Conservation (phyloP, 2,888 invertebrate genomes). For the Callyntrura guangdongensis region DNA sequence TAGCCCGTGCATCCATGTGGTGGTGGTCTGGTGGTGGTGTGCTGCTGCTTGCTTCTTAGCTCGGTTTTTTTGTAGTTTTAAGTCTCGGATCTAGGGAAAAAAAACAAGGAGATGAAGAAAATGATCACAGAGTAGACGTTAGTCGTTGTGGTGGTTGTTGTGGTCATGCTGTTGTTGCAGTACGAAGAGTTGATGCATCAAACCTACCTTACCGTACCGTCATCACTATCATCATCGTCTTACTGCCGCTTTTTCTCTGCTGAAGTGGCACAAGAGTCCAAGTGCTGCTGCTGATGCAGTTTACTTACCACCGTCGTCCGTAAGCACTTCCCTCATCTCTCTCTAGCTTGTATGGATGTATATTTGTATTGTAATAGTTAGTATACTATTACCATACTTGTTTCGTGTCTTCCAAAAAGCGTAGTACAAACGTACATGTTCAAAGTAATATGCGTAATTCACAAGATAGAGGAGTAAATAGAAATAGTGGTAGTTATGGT, state of each 20-base stretch:
- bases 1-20: conserved; percentile 64
- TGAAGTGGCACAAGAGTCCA: conserved; percentile 66
- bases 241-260: conserved; percentile 75
- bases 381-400: conserved; percentile 54
- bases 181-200: conserved; percentile 55
- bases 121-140: conserved; percentile 43
- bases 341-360: neutral
- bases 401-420: conserved; percentile 44
- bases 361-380: neutral
- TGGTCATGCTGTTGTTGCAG: conserved; percentile 61
- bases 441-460: conserved; percentile 48
- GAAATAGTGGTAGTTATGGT: conserved; percentile 72
- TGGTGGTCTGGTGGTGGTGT: neutral
- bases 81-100: conserved; percentile 37
- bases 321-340: conserved; percentile 43
- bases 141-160: conserved; percentile 62
- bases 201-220: conserved; percentile 68
- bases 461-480: conserved; percentile 65
- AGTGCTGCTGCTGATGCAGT: conserved; percentile 71
- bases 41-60: conserved; percentile 41
- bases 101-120: conserved; percentile 38
- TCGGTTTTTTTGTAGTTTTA: conserved; percentile 7
- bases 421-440: conserved; percentile 20
- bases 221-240: conserved; percentile 59
- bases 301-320: conserved; percentile 35